Base-by-base conservation (phyloP, 2,113 vertebrate species). In the Bombycilla garrulus region DNA sequence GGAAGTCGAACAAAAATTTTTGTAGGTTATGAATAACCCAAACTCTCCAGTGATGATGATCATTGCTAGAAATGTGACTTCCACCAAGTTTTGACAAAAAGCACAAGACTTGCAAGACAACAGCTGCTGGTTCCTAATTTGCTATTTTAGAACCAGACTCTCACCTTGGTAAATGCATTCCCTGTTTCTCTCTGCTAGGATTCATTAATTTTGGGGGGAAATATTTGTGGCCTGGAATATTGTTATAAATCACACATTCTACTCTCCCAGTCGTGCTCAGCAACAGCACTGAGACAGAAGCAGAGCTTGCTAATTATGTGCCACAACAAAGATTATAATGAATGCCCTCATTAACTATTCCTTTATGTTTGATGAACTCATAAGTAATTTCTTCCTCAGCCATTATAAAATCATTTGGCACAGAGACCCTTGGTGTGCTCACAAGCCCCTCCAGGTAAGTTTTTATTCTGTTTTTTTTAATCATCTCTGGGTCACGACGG, bases 351-450 rank as follows among this genome's bases (percentile, higher is more conserved):
- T 97, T 94, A 96, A 51, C 38, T 44, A 47, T 82, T 82, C 66
- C 64, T 95, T 82, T 90, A 87, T 95, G 78, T 96, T 89, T 93
- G 92, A 95, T 88, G 92, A 96, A 71, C 83, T 95, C 95, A 95
- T 97, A 95, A 95, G 95, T 95, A 95, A 96, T 94, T 97, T 86
- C 86, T 95, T 93, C 96, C 93, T 56, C 73, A 76, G 53, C 64
- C 93, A 90, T 97, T 96, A 94, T 73, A 96, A 95, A 95, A 50
- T 64, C 77, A 95, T 97, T 97, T 92, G 72, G 73, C 76, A 72
- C 58, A 45, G 86, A 81, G 88, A 56, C 62, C 76, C 73, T 70
- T 56, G 67, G 60, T 50, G 45, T 5, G 2, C 82, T 90, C 60
- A 79, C 60, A 78, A 78, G 31, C 67, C 60, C 90, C 88, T 92